phyloP scores from a whole-genome alignment of 30 jellyfish, hydroid and myxozoan genomes.

The Aurelia sp. region DNA sequence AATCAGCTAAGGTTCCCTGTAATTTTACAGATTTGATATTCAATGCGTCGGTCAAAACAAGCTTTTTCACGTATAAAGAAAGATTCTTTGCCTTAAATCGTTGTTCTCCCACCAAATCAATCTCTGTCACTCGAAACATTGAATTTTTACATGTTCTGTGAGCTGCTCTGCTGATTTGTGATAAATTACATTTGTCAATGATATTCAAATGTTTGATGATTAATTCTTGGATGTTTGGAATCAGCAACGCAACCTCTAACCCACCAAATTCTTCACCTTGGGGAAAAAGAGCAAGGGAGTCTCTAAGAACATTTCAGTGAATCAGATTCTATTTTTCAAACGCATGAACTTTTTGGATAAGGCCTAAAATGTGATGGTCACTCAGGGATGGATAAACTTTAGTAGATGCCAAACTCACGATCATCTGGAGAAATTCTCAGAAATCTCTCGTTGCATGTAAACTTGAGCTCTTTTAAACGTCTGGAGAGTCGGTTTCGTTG shows the following conservation, averaged over 20 bases:
- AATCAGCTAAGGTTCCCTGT: constrained; percentile 9
- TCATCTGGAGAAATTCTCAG: no score
- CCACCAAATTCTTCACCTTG: background rate
- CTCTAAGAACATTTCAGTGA: no score
- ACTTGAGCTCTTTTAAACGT: no score
- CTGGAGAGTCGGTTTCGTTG: no score
- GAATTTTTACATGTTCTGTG: constrained; percentile 13
- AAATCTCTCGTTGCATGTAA: no score
- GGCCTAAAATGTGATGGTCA: background rate
- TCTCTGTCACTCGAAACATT: background rate
- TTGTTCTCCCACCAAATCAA: constrained; percentile 12
- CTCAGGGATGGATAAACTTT: no score
- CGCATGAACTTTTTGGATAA: background rate
- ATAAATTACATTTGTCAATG: constrained; percentile 20
- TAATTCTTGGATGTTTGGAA: constrained; percentile 17
- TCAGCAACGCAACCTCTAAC: constrained; percentile 20
- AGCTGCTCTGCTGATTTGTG: background rate
- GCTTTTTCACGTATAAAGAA: background rate
- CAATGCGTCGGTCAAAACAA: background rate
- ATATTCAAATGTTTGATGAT: constrained; percentile 21
- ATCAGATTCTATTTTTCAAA: no score
- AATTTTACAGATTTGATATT: background rate
- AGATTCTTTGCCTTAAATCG: constrained; percentile 13
- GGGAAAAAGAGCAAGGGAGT: no score
- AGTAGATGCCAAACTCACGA: no score